Percentiles rank a stretch among this genome's conserved stretches.
Evolutionary conservation across 2,797 vertebrate species (phyloP).

Genomic region (Sebastes baramenuke): DNA sequence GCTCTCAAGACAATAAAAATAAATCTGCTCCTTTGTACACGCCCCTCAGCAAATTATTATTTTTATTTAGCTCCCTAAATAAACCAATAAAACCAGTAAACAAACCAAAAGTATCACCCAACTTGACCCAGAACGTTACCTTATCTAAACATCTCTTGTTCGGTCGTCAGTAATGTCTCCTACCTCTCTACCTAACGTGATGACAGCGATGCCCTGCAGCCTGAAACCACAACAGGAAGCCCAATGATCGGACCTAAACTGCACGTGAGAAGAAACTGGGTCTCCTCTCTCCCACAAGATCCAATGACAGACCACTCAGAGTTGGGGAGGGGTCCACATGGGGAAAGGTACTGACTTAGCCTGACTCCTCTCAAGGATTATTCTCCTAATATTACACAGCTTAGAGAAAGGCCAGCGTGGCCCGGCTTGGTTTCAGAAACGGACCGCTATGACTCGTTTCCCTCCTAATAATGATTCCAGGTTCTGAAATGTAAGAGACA

Average conservation of each 20-base stretch:
- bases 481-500: conserved; percentile 25
- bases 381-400: conserved; percentile 86
- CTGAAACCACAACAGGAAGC: conserved; percentile 61
- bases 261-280: conserved; percentile 58
- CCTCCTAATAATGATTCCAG: conserved; percentile 10
- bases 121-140: background rate
- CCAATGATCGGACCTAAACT: conserved; percentile 43
- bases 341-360: conserved; percentile 72
- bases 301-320: conserved; percentile 78
- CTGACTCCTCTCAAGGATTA: conserved; percentile 79
- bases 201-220: conserved; percentile 77
- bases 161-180: conserved; percentile 13
- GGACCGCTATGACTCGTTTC: conserved; percentile 13
- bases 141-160: background rate
- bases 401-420: conserved; percentile 76
- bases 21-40: background rate
- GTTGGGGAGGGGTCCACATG: conserved; percentile 61
- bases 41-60: background rate
- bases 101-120: background rate
- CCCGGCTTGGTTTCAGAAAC: conserved; percentile 47
- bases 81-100: no score
- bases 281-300: conserved; percentile 78
- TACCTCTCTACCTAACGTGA: conserved; percentile 37
- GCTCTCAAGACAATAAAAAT: background rate
- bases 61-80: background rate